Percentiles rank a stretch among this genome's conserved stretches.
Conservation (phyloP, 2,113 vertebrate genomes). For the Apaloderma vittatum region DNA sequence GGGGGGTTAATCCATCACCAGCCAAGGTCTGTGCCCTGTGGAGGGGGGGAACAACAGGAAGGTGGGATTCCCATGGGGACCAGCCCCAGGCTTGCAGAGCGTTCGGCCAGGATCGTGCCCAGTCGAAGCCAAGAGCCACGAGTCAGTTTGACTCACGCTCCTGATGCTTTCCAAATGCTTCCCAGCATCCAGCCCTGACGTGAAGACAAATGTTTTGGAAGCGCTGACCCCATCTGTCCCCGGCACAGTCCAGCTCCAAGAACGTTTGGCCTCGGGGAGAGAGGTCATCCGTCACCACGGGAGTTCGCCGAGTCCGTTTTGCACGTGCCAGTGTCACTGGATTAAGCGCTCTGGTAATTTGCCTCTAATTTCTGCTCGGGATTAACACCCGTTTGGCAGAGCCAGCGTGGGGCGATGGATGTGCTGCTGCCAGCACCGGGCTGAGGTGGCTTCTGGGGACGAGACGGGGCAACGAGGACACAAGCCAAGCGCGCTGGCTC, state of each 20-base stretch:
- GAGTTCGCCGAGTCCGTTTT: accelerated
- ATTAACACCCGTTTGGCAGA: accelerated
- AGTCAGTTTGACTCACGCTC: background rate
- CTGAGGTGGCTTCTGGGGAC: background rate
- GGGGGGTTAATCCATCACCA: background rate
- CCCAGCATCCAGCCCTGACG: background rate
- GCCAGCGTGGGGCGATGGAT: background rate
- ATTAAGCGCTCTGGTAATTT: background rate
- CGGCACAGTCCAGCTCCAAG: background rate
- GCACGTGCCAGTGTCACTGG: accelerated
- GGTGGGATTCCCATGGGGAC: too few relatives aligned
- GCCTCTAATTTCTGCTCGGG: background rate
- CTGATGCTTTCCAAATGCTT: background rate
- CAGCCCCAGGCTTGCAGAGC: accelerated
- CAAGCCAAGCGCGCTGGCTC: accelerated
- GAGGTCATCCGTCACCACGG: accelerated
- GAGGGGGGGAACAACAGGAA: background rate
- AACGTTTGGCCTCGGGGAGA: accelerated
- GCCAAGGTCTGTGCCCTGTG: accelerated
- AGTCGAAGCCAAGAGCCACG: background rate
- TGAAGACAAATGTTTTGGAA: background rate
- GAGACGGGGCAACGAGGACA: accelerated
- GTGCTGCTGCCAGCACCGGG: background rate
- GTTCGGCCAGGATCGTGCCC: background rate
- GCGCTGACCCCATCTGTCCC: background rate